Evolutionary conservation across 2,888 invertebrate species (phyloP), one percentile per base, ranked within the genome.

Genomic region (Agriopis leucophaearia): DNA sequence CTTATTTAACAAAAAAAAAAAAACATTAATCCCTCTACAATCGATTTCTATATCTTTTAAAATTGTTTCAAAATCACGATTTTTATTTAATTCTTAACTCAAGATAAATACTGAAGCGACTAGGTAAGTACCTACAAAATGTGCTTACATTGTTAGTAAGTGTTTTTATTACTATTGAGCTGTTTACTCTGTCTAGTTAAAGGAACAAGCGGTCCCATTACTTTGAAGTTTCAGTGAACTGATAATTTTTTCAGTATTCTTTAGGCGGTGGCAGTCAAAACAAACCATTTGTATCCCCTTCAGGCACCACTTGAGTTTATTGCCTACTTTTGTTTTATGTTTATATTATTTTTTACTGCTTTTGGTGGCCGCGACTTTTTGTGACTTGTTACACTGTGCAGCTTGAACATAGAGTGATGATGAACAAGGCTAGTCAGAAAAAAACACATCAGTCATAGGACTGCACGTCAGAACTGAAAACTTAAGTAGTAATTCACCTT

Each of bases 251-350:
- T 84, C 13, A 82, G 81, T 84, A 80, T 80, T 84, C 87, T 88
- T 80, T 81, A 88, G 75, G 69, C 78, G 78, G 77, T 81, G 83
- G 88, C 83, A 92, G 91, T 91, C 93, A 91, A 88, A 94, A 94
- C 94, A 94, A 94, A 94, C 92, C 92, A 84, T 94, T 94, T 88
- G 88, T 84, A 83, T 77, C 84, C 83, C 80, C 88, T 89, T 87
- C 64, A 80, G 83, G 82, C 83, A 76, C 88, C 91, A 92, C 94
- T 94, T 87, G 91, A 92, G 83, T 87, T 87, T 88, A 89, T 85
- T 79, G 79, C 79, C 82, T 81, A 72, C 78, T 79, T 86, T 86
- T 80, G 84, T 88, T 92, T 89, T 86, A 87, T 85, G 82, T 75
- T 71, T 84, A 85, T 86, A 87, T 89, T n/a, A n/a, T n/a, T n/a